Conservation (phyloP, 1,140 invertebrate species). For the Bicyclus anynana region DNA sequence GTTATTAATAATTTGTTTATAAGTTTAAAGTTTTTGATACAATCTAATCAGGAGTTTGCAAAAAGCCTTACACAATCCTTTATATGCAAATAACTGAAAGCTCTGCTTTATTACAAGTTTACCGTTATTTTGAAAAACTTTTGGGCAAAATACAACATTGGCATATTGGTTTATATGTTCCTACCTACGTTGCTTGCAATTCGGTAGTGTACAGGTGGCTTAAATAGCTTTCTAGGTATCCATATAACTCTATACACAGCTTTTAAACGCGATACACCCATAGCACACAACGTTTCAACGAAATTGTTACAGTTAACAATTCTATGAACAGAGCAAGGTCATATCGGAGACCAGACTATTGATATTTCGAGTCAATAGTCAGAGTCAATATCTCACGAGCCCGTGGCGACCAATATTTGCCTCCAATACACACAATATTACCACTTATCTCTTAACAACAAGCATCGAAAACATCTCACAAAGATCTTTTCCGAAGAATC, state of each 20-base stretch:
- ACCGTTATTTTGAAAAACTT: too few relatives aligned
- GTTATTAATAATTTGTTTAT: too few relatives aligned
- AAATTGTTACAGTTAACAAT: constrained; percentile 13
- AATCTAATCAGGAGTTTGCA: too few relatives aligned
- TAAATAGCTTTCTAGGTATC: neutral
- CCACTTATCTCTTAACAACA: constrained; percentile 69
- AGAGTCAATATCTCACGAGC: constrained; percentile 69
- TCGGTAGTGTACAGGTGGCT: neutral
- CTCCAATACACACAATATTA: constrained; percentile 69
- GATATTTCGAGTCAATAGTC: constrained; percentile 68
- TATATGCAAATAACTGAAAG: too few relatives aligned
- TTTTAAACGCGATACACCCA: neutral
- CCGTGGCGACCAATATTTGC: constrained; percentile 68
- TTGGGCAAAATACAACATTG: too few relatives aligned
- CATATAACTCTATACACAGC: neutral
- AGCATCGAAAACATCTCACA: constrained; percentile 53
- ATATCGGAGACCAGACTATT: constrained; percentile 43
- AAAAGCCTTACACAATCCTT: too few relatives aligned
- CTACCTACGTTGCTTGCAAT: too few relatives aligned
- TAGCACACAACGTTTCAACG: neutral
- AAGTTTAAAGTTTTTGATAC: too few relatives aligned
- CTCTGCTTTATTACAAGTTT: too few relatives aligned
- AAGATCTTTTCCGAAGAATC: constrained; percentile 45
- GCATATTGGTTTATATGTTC: too few relatives aligned
- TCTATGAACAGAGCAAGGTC: constrained; percentile 31